Base-by-base conservation (phyloP, 2,888 invertebrate genomes). In the Syritta pipiens region DNA sequence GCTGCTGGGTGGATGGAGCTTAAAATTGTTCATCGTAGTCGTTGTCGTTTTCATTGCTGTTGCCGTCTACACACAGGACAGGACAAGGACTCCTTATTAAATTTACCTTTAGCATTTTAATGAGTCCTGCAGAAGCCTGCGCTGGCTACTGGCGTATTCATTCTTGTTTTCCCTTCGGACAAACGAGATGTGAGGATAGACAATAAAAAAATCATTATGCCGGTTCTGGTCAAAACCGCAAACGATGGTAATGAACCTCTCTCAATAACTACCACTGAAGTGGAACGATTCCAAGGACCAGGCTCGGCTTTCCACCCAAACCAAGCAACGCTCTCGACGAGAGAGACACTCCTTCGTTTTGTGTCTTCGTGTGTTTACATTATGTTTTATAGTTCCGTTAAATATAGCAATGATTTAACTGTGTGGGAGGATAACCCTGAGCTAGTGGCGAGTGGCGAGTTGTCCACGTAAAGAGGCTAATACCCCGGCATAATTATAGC, bases 21-120 rank as follows among this genome's bases (percentile, higher is more conserved):
- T 67, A 20, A 67, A 59, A 37, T 26, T 42, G 12, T 46, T 60
- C 28, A 59, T 26, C 71, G n/a, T n/a, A n/a, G n/a, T n/a, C n/a
- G n/a, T n/a, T n/a, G n/a, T n/a, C n/a, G n/a, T n/a, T n/a, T n/a
- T n/a, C n/a, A n/a, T n/a, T n/a, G n/a, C n/a, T n/a, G n/a, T n/a
- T n/a, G n/a, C n/a, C n/a, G n/a, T n/a, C n/a, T n/a, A n/a, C n/a
- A n/a, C n/a, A n/a, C n/a, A n/a, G n/a, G 14, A 37, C 17, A 28
- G 7, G 7, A 46, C 48, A 49, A 9, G 24, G 68, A 68, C 51
- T 74, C 67, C 37, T 67, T 67, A 74, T 68, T 55, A 53, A 62
- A 62, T 79, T 79, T 40, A 74, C 74, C 62, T 74, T 74, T 68
- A 62, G 67, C 57, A 79, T 79, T 79, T 79, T 79, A 79, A 79